Evolutionary conservation across 1,140 invertebrate species (phyloP), one percentile per base, ranked within the genome.

Genomic region (Antheraea pernyi): DNA sequence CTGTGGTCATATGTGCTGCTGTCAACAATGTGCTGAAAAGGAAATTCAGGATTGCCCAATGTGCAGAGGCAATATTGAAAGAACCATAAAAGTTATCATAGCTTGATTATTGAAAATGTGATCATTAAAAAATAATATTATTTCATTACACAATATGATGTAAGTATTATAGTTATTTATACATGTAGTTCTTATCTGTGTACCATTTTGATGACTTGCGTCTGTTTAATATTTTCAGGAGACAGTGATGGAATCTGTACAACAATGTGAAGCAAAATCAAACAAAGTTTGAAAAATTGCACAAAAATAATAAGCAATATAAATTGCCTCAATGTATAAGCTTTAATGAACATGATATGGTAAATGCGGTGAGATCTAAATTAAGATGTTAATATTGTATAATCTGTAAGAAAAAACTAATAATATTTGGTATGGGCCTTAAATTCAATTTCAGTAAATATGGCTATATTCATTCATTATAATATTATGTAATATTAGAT

Each of bases 1-100:
- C 72, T 98, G 97, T 90, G 97, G 97, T 65, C 97, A 98, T 88
- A 93, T 97, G 68, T 97, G 97, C 85, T 96, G 95, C 78, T 98
- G 97, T 89, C 79, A 91, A 16, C 82, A 86, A 59, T 98, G 97
- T 92, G 93, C 95, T 36, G 85, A 88, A 68, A 86, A 89, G 68
- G 85, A 95, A 67, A 88, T 93, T 62, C 84, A 93, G 18, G 86
- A 88, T 63, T 98, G 97, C 89, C 97, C 97, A 5, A 94, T 98
- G 93, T 98, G 97, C 83, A 94, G 97, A 82, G 89, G 92, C 74
- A 79, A 74, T 13, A 96, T 97, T 80, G 93, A 95, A 63, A 94
- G 94, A 77, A 96, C 94, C 92, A 94, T 96, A 72, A 93, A 93
- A 82, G 92, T 95, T 72, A 81, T 94, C 71, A 83, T 92, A 72